Evolutionary conservation across 2,113 vertebrate genomes (phyloP), one percentile per base, ranked within the genome.

Genomic region (Erpornis zantholeuca): DNA sequence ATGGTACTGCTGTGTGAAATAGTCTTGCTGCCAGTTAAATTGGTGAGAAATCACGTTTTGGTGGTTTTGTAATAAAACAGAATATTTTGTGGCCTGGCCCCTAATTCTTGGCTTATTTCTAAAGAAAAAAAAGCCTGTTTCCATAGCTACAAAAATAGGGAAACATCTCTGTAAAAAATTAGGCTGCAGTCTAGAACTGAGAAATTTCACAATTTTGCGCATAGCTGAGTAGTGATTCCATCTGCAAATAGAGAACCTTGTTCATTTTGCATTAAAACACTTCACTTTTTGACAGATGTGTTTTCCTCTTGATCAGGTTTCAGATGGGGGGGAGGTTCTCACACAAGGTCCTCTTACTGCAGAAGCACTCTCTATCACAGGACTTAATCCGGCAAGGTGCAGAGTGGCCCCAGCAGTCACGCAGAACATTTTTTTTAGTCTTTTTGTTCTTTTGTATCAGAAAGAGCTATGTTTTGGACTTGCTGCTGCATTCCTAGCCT

Each of bases 1-100:
- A 47, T 82, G 84, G 84, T 75, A 88, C 69, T 81, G 86, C 89
- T 96, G 56, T 63, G 70, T 82, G 82, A 97, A 96, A 90, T 53
- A 68, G 20, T 88, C 86, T 85, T 52, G 52, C 59, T 96, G 91
- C 86, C 85, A 94, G 94, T 68, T 92, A 86, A 90, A 94, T 56
- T 95, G 83, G 70, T 96, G 90, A 96, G 91, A 97, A 96, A 95
- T 97, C 68, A 91, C 77, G 36, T 95, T 97, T 95, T 78, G 70
- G 89, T 84, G 82, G 89, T 96, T 97, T 96, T 96, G 93, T 93
- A 95, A 96, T 94, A 95, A 92, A 97, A 71, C 38, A 76, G 93
- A 96, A 25, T 94, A 94, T 88, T 96, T 82, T 96, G 87, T 94
- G 96, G 93, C 91, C 77, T 94, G 86, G 90, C 61, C 63, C 65